phyloP scores from a whole-genome alignment of 1,140 invertebrate genomes.

The Pseudomyrmex concolor region DNA sequence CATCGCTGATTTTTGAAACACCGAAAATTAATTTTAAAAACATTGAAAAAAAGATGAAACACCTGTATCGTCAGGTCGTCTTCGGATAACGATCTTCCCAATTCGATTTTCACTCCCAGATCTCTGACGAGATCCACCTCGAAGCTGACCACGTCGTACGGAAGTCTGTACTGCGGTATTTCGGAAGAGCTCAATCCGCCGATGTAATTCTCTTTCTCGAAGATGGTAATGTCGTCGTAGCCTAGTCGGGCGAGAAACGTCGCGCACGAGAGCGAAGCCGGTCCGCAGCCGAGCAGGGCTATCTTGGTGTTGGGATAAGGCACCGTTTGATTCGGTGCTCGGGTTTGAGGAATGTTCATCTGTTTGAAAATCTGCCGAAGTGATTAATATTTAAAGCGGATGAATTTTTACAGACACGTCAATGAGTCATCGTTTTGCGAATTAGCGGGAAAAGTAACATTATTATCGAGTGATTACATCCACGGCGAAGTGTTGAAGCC shows the following conservation, averaged over 20 bases:
- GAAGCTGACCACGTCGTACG: conserved; percentile 96
- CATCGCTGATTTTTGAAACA: neutral
- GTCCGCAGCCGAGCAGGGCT: conserved; percentile 96
- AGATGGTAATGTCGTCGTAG: conserved; percentile 96
- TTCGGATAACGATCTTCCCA: conserved; percentile 87
- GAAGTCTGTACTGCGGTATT: conserved; percentile 98
- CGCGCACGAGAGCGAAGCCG: conserved; percentile 98
- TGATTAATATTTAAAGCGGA: neutral
- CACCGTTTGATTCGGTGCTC: conserved; percentile 88
- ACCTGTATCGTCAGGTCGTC: conserved; percentile 91
- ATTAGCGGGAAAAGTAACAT: neutral
- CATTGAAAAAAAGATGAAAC: conserved; percentile 9
- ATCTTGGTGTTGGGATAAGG: conserved; percentile 91
- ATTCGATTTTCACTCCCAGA: conserved; percentile 95
- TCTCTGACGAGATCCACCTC: conserved; percentile 96
- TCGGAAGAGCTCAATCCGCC: conserved; percentile 97
- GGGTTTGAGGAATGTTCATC: conserved; percentile 95
- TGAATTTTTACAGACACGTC: too few relatives aligned
- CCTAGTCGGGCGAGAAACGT: conserved; percentile 97
- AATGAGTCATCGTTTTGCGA: neutral
- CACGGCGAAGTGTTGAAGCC: conserved; percentile 98
- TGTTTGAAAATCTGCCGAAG: conserved; percentile 92
- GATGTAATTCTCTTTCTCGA: conserved; percentile 94
- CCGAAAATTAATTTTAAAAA: neutral
- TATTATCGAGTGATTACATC: conserved; percentile 88